Evolutionary conservation across 2,113 vertebrate species (phyloP), one percentile per base, ranked within the genome.

Genomic region (Actinemys pallida): DNA sequence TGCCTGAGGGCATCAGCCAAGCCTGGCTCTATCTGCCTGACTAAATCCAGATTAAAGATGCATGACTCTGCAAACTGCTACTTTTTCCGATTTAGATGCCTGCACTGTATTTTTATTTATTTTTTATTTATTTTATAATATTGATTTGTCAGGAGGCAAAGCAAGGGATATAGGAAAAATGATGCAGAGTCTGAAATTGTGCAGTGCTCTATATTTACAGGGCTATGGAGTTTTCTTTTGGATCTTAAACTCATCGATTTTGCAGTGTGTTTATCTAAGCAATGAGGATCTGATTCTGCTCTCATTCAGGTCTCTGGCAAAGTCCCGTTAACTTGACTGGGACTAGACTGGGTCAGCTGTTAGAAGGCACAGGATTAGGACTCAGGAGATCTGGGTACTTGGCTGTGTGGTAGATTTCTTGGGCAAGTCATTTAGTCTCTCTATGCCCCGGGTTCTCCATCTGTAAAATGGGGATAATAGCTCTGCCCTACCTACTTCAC

Each of bases 101-200:
- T 4, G 2, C 35, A 47, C 12, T 54, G 80, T 45, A 47, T 29
- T 81, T 69, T 86, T 79, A 83, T 27, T 89, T 94, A 94, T 90
- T 96, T 94, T 90, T 96, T 94, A 92, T 93, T 92, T 94, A 95
- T 94, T 95, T 97, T 83, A 90, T 81, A 39, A 83, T 95, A 97
- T 89, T 81, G 95, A 87, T 97, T 97, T 91, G 83, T 93, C 92
- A 85, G 10, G 11, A 95, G 83, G 94, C 12, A 92, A 95, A 90
- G 47, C 24, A 27, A 85, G 24, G 7, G 27, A 39, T 92, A 39
- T 42, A 86, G 52, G 59, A 49, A 89, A 93, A 92, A 86, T 42
- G 29, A 14, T 17, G 3, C 1, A 83, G 85, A 78, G 27, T 83
- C 83, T 81, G 62, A 87, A 87, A 91, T 84, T 93, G 87, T 90